phyloP scores from a whole-genome alignment of 2,797 vertebrate species.

The Falco peregrinus region DNA sequence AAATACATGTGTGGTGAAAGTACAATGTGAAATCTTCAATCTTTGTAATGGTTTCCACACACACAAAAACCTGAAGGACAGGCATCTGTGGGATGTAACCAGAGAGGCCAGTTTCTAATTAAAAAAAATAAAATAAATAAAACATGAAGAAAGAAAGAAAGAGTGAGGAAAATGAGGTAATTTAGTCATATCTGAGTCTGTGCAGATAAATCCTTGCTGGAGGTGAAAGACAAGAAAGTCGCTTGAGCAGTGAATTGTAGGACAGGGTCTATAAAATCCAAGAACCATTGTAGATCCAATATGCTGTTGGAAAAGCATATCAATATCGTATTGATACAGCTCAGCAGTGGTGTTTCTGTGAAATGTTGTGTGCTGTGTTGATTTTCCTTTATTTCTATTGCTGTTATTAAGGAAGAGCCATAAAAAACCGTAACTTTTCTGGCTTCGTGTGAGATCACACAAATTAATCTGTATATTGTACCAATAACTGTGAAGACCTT shows the following conservation, averaged over 20 bases:
- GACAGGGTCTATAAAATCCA: not conserved
- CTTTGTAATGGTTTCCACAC: not conserved
- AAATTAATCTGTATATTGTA: not conserved
- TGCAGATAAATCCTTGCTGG: not conserved
- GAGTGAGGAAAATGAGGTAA: not conserved
- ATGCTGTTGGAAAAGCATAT: not conserved
- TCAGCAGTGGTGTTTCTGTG: not conserved
- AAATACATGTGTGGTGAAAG: not conserved
- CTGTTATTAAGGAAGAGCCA: not conserved
- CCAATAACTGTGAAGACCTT: not conserved
- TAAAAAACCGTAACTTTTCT: not conserved
- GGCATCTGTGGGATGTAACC: not conserved
- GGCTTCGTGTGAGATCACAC: not conserved
- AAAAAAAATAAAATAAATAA: not conserved
- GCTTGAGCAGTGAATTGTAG: not conserved
- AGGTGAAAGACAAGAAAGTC: not conserved
- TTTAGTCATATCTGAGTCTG: not conserved
- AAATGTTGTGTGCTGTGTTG: not conserved
- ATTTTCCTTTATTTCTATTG: not conserved
- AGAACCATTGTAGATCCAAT: not conserved
- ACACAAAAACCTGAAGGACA: not conserved
- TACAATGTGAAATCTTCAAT: not conserved
- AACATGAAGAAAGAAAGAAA: not conserved
- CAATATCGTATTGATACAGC: not conserved
- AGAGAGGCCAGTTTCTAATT: not conserved